A percentile compares a stretch with the other conserved stretches of the same genome.
Evolutionary conservation across 23 tunicate genomes (phyloP).

Genomic region (Trididemnum miniatum): DNA sequence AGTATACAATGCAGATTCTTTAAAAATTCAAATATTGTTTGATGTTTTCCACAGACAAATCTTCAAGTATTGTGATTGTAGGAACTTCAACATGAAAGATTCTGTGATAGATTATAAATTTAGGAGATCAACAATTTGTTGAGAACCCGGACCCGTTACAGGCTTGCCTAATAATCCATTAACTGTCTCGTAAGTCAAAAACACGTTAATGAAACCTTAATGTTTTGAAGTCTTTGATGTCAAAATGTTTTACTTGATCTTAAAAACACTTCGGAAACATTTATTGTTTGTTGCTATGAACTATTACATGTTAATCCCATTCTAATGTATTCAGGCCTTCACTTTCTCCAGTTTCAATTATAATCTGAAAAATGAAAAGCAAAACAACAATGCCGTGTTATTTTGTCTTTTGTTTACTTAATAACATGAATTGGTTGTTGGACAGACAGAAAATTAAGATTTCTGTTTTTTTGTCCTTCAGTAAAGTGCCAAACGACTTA

Average conservation of each 20-base stretch:
- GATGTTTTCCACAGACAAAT: too few relatives aligned
- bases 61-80: not conserved
- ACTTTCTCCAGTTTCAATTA: conserved; percentile 5
- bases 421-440: not conserved
- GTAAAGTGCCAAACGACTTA: not conserved
- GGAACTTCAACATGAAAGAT: not conserved
- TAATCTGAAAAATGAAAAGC: not conserved
- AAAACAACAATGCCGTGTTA: not conserved
- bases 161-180: not conserved
- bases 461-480: not conserved
- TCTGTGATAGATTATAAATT: not conserved
- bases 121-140: not conserved
- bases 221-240: conserved; percentile 9
- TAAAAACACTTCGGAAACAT: conserved; percentile 10
- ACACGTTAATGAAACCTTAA: too few relatives aligned
- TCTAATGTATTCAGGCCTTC: not conserved
- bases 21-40: too few relatives aligned
- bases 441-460: conserved; percentile 13
- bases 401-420: conserved; percentile 24
- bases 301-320: conserved; percentile 15
- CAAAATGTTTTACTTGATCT: not conserved
- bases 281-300: not conserved
- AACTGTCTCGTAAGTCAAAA: not conserved
- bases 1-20: too few relatives aligned
- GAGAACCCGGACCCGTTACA: not conserved